A percentile compares a stretch with the other conserved stretches of the same genome.
Evolutionary conservation across 2,797 vertebrate genomes (phyloP).

Genomic region (Enteromius trimaculatus): DNA sequence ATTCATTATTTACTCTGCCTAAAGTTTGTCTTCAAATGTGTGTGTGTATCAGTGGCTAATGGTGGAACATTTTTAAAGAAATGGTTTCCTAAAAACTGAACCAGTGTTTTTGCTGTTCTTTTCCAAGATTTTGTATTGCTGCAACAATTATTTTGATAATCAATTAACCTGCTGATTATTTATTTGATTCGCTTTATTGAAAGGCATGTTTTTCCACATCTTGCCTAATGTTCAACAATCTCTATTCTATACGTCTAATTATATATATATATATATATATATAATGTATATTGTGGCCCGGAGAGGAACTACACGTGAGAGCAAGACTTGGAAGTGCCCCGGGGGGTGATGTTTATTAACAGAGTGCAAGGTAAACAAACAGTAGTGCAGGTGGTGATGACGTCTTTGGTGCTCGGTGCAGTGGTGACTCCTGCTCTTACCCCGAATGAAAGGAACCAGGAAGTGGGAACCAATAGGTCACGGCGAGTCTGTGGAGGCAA

Average conservation of each 20-base stretch:
- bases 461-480: too few species aligned
- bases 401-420: too few species aligned
- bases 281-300: neutral
- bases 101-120: neutral
- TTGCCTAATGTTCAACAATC: neutral
- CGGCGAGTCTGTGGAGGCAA: too few species aligned
- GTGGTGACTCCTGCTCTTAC: too few species aligned
- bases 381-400: too few species aligned
- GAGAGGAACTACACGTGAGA: too few species aligned
- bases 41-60: neutral
- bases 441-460: too few species aligned
- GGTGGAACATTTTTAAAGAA: neutral
- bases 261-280: neutral
- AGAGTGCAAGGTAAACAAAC: too few species aligned
- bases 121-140: neutral
- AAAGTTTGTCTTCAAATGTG: neutral
- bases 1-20: conserved; percentile 36
- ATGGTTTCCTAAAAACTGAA: neutral
- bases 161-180: neutral
- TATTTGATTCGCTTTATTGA: neutral
- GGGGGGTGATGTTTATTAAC: too few species aligned
- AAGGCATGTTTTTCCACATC: neutral
- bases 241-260: too few species aligned
- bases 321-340: too few species aligned
- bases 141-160: neutral